Evolutionary conservation across 2,113 vertebrate genomes (phyloP).

Genomic region (Burhinus bistriatus): DNA sequence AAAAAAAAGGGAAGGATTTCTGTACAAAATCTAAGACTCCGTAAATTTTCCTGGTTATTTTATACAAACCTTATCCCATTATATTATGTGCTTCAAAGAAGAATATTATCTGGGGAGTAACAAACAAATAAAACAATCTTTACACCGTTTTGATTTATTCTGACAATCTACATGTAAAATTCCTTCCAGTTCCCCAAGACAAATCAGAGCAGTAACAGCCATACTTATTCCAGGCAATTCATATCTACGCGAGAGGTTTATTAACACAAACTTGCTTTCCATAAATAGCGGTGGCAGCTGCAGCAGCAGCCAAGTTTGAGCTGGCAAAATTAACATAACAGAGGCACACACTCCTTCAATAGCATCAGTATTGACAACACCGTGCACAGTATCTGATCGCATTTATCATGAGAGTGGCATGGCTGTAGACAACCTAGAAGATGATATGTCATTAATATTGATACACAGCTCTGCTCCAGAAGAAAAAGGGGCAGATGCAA

Average conservation of each 20-base stretch:
- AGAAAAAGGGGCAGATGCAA: background rate
- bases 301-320: background rate
- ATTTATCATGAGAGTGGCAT: background rate
- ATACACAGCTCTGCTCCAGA: background rate
- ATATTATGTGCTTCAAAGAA: background rate
- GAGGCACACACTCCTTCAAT: background rate
- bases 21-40: background rate
- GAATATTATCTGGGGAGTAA: background rate
- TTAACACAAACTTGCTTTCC: slow-evolving; percentile 27
- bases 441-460: background rate
- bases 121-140: background rate
- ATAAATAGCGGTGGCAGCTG: slow-evolving; percentile 19
- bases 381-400: rapidly evolving
- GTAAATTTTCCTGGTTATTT: background rate
- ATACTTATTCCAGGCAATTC: slow-evolving; percentile 19
- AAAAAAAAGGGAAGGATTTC: background rate
- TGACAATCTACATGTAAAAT: background rate
- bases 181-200: background rate
- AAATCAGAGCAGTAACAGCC: background rate
- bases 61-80: background rate
- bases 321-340: slow-evolving; percentile 13
- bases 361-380: background rate
- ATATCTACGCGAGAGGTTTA: background rate
- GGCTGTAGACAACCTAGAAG: background rate
- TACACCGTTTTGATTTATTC: background rate